Base-by-base conservation (phyloP, 1,140 invertebrate species). In the Marisa cornuarietis region DNA sequence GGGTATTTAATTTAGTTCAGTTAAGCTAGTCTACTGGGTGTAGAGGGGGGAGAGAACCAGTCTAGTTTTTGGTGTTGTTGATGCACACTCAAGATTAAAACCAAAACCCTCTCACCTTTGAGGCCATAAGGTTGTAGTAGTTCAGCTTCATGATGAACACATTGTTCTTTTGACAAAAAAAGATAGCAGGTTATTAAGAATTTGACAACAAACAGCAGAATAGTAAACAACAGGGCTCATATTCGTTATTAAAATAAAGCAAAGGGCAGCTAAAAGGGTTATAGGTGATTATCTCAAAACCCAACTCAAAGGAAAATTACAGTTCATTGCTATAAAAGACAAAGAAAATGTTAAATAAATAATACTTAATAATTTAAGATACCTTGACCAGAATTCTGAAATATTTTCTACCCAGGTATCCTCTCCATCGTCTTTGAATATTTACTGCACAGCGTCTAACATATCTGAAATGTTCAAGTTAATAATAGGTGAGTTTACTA, bases 341-440 rank as follows among this genome's bases (percentile, higher is more conserved):
- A 42, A 4, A 42, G 31, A 42, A 42, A 49, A 22, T 52, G 52
- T 51, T 31, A 74, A 76, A 7, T 65, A 24, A 71, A 71, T n/a
- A n/a, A n/a, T n/a, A n/a, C n/a, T n/a, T n/a, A n/a, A n/a, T n/a
- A n/a, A n/a, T n/a, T 16, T 52, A 24, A 69, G 63, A 20, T 79
- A 90, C 90, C 83, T 88, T 89, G 1, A 90, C 84, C 74, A 86
- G 80, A 49, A 85, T 71, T 83, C 90, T 87, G 83, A 82, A 90
- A 63, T 76, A 83, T 71, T 84, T 84, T 74, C 90, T 81, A 22
- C 88, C 90, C 31, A 88, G 74, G 82, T 83, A 89, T 3, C 89
- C 90, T 81, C 89, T 81, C 88, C 88, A 91, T 76, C 69, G 49
- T 84, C 81, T 90, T 79, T 91, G 91, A 73, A 91, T 86, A 13